Conservation (phyloP, 2,797 vertebrate genomes). For the Thunnus albacares region DNA sequence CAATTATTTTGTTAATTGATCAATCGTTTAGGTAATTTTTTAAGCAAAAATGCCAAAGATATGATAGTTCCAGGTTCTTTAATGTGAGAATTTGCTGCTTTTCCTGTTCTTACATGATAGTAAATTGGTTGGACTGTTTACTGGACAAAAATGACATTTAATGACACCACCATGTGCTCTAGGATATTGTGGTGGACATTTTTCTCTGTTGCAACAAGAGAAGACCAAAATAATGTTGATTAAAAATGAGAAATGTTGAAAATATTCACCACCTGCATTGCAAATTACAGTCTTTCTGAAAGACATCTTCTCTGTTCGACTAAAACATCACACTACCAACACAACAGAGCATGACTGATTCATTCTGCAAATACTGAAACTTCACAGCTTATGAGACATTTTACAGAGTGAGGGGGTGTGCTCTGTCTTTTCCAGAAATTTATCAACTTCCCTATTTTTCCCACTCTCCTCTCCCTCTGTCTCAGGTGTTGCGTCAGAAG, state of each 20-base stretch:
- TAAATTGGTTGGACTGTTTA: no score
- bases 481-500: conserved; percentile 92
- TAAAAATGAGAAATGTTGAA: not conserved
- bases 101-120: no score
- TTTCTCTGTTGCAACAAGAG: not conserved
- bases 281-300: not conserved
- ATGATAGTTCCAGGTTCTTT: no score
- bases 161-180: no score
- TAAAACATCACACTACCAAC: not conserved
- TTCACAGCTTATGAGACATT: not conserved
- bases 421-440: conserved; percentile 1
- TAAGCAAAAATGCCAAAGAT: no score
- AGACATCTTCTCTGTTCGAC: conserved; percentile 1
- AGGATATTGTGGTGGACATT: no score
- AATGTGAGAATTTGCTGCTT: no score
- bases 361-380: conserved; percentile 1
- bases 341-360: not conserved
- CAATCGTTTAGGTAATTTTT: no score
- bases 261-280: not conserved
- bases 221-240: not conserved
- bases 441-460: not conserved
- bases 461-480: not conserved
- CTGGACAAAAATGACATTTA: no score
- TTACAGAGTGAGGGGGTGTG: not conserved
- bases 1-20: no score